Percentiles rank a stretch among this genome's conserved stretches.
Conservation (phyloP, 2,888 invertebrate species). For the Sphaerophoria taeniata region DNA sequence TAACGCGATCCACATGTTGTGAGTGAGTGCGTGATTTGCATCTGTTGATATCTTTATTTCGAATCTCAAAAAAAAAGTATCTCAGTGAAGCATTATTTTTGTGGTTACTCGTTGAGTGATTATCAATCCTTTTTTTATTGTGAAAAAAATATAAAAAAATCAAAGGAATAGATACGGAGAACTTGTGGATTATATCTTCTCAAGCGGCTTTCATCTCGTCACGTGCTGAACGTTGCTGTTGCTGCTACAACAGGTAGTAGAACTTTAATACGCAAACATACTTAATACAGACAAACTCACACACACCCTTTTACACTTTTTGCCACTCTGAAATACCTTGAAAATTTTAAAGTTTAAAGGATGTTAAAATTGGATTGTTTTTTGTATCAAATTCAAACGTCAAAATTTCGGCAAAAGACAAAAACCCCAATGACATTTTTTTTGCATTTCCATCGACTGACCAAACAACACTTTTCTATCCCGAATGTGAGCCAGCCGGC, state of each 20-base stretch:
- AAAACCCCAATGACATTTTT: too few species aligned
- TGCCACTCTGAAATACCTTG: neutral
- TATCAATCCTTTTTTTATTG: slow-evolving; percentile 21
- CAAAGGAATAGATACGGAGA: slow-evolving; percentile 36
- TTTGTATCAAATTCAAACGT: too few species aligned
- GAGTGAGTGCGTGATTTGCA: slow-evolving; percentile 42
- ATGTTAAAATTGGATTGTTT: too few species aligned
- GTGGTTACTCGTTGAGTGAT: neutral
- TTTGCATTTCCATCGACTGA: too few species aligned
- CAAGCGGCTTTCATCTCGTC: slow-evolving; percentile 43
- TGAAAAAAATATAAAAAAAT: slow-evolving; percentile 1
- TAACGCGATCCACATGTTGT: slow-evolving; percentile 47
- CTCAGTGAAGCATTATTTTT: slow-evolving; percentile 47
- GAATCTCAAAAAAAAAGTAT: neutral
- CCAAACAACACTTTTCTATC: too few species aligned
- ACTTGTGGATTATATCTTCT: slow-evolving; percentile 68
- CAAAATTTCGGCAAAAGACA: too few species aligned
- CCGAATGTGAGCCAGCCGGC: too few species aligned
- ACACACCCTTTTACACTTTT: slow-evolving; percentile 7
- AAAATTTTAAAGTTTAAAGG: neutral
- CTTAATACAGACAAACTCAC: slow-evolving; percentile 17
- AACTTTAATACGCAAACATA: slow-evolving; percentile 37
- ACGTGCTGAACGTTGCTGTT: slow-evolving; percentile 52
- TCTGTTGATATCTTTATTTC: slow-evolving; percentile 67
- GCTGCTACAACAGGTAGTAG: slow-evolving; percentile 66